Evolutionary conservation across 1,140 invertebrate genomes (phyloP).

Genomic region (Cydia splendana): DNA sequence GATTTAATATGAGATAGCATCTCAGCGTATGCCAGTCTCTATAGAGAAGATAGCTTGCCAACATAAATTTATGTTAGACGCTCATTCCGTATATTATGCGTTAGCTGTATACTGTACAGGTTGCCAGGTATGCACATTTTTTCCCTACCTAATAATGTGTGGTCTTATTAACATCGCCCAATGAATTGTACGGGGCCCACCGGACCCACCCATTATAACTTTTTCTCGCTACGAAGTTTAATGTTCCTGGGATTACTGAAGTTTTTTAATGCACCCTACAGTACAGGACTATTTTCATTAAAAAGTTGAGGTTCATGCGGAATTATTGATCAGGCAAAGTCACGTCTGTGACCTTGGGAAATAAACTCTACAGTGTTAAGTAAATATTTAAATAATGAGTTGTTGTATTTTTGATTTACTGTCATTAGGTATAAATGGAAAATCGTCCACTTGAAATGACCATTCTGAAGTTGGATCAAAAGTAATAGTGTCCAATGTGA

Average conservation of each 20-base stretch:
- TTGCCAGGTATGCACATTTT: no score
- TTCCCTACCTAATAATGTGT: background rate
- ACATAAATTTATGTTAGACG: no score
- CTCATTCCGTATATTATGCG: no score
- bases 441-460: no score
- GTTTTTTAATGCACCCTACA: conserved; percentile 28
- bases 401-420: no score
- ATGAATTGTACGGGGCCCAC: background rate
- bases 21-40: no score
- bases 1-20: no score
- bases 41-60: no score
- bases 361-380: background rate
- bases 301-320: conserved; percentile 19
- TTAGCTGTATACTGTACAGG: no score
- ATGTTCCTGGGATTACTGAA: conserved; percentile 26
- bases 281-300: conserved; percentile 32
- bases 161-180: background rate
- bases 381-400: background rate
- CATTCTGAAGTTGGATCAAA: no score
- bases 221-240: conserved; percentile 22
- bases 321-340: conserved; percentile 21
- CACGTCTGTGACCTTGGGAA: background rate
- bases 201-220: conserved; percentile 10
- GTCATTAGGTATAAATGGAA: no score
- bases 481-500: no score